These are phyloP conservation scores for Choristoneura fumiferana DNA, from an alignment of 1,140 invertebrate genomes.

Conservation along the genomic window DNA sequence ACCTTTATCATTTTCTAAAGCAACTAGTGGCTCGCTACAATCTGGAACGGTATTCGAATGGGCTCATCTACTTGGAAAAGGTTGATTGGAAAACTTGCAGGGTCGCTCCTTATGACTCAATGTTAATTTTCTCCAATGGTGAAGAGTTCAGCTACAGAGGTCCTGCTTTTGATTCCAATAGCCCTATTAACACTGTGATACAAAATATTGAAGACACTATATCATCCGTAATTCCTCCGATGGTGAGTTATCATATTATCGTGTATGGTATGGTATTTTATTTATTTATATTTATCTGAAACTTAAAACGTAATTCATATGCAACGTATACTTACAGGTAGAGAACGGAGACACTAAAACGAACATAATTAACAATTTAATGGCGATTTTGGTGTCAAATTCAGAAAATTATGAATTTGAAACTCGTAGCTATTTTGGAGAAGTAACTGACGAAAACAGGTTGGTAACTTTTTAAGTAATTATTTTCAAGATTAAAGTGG, in stretches of 20 bases:
- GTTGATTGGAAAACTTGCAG: constrained; percentile 50
- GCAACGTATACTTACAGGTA: constrained; percentile 52
- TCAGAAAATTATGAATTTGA: constrained; percentile 57
- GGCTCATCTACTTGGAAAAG: constrained; percentile 45
- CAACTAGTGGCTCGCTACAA: constrained; percentile 62
- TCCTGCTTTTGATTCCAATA: constrained; percentile 14
- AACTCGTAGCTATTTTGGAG: constrained; percentile 39
- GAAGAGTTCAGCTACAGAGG: constrained; percentile 49
- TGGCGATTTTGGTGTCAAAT: constrained; percentile 55
- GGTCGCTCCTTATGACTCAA: constrained; percentile 52
- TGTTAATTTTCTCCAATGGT: constrained; percentile 66
- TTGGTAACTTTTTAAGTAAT: constrained; percentile 35
- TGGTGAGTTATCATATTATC: constrained; percentile 47
- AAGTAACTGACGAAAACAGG: constrained; percentile 32
- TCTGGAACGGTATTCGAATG: constrained; percentile 66
- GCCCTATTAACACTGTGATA: constrained; percentile 41
- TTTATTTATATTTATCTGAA: no score
- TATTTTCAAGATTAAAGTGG: constrained; percentile 6
- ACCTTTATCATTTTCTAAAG: constrained; percentile 54
- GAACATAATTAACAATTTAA: constrained; percentile 59
- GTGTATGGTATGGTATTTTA: not conserved
- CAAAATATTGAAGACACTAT: constrained; percentile 61
- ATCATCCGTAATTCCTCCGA: constrained; percentile 41
- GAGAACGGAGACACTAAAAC: constrained; percentile 56
- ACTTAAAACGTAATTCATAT: constrained; percentile 1